Conservation (phyloP, 2,113 vertebrate genomes). For the Cyprinodon brontotheroides region DNA sequence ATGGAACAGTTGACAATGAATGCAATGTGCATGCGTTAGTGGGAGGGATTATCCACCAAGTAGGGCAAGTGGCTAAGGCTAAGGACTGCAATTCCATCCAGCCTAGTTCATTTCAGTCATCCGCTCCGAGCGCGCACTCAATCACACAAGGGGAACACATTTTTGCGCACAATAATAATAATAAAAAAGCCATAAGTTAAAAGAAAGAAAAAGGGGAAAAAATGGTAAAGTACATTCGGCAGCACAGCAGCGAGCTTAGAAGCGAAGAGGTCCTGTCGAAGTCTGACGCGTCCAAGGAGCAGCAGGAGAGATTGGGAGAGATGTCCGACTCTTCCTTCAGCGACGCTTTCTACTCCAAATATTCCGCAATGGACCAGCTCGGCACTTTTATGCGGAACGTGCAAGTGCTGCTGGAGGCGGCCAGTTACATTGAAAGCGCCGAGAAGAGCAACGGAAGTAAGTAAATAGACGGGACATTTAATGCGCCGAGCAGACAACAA, state of each 20-base stretch:
- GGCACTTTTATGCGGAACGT: conserved; percentile 93
- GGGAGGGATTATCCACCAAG: conserved; percentile 81
- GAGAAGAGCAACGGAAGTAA: conserved; percentile 95
- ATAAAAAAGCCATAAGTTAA: conserved; percentile 15
- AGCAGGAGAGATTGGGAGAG: conserved; percentile 75
- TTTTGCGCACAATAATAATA: conserved; percentile 18
- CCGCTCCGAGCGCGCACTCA: conserved; percentile 66
- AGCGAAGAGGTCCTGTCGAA: conserved; percentile 79
- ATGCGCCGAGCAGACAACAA: conserved; percentile 79
- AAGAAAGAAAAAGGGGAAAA: conserved; percentile 9
- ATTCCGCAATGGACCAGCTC: conserved; percentile 87
- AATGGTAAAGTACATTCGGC: conserved; percentile 87
- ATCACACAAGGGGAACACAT: conserved; percentile 56
- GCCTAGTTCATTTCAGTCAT: conserved; percentile 69
- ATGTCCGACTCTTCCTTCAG: conserved; percentile 86
- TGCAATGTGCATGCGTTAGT: conserved; percentile 78
- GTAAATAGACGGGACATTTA: conserved; percentile 68
- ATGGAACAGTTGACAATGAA: conserved; percentile 72
- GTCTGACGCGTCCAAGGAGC: conserved; percentile 75
- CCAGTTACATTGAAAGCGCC: conserved; percentile 89
- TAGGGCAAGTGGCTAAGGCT: conserved; percentile 80
- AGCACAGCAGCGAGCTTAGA: conserved; percentile 82
- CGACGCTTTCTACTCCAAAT: conserved; percentile 84
- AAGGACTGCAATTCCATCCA: conserved; percentile 75
- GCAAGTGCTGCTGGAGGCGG: conserved; percentile 91